A percentile compares a stretch with the other conserved stretches of the same genome.
Evolutionary conservation across 2,797 vertebrate species (phyloP).

Genomic region (Mus minutoides): DNA sequence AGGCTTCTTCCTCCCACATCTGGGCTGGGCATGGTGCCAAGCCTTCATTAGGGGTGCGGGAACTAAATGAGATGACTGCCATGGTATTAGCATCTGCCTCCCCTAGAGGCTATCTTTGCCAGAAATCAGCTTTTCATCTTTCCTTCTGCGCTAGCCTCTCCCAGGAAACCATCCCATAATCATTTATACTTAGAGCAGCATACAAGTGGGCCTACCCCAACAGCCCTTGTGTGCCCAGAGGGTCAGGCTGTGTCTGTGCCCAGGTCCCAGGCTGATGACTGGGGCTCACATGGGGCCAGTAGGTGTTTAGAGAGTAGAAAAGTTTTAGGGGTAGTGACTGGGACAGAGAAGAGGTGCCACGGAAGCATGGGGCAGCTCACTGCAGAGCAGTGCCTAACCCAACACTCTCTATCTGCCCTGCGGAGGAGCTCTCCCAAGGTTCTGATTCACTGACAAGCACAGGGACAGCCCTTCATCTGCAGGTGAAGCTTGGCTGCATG

Average conservation of each 20-base stretch:
- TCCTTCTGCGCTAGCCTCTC: slow-evolving; percentile 30
- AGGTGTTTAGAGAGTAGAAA: neutral
- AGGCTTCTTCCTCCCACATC: slow-evolving; percentile 72
- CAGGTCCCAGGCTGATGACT: neutral
- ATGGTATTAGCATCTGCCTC: slow-evolving; percentile 28
- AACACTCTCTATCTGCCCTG: neutral
- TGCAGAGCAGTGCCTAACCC: neutral
- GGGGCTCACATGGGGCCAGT: neutral
- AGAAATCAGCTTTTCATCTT: slow-evolving; percentile 14
- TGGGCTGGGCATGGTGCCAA: slow-evolving; percentile 70
- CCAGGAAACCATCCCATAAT: slow-evolving; percentile 44
- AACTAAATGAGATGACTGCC: slow-evolving; percentile 64
- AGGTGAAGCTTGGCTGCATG: neutral
- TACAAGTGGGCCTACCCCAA: neutral
- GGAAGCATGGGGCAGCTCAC: neutral
- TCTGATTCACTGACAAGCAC: neutral
- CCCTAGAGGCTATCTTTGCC: slow-evolving; percentile 3
- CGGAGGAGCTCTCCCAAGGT: neutral
- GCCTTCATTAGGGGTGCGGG: slow-evolving; percentile 33
- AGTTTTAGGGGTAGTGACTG: neutral
- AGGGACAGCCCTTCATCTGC: neutral
- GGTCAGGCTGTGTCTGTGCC: neutral
- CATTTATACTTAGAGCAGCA: neutral
- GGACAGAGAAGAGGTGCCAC: neutral
- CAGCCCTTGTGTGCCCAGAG: neutral